A percentile compares a stretch with the other conserved stretches of the same genome.
Conservation (phyloP, 1,140 invertebrate species). For the Penaeus indicus region DNA sequence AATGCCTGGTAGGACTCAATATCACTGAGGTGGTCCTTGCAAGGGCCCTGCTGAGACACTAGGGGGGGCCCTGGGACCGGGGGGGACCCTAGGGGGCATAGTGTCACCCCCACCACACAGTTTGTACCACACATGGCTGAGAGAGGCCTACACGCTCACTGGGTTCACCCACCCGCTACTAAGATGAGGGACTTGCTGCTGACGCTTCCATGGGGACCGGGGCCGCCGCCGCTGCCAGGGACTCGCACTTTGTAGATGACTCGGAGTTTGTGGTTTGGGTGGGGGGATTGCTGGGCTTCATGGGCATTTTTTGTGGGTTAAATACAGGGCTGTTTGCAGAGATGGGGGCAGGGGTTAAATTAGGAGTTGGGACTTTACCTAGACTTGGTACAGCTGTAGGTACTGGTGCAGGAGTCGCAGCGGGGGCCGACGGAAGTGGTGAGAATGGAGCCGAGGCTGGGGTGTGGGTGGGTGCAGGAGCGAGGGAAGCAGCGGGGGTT, state of each 20-base stretch:
- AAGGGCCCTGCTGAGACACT: slow-evolving; percentile 62
- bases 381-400: slow-evolving; percentile 44
- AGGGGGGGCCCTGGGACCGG: slow-evolving; percentile 47
- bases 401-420: slow-evolving; percentile 9
- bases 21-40: slow-evolving; percentile 63
- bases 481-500: not conserved
- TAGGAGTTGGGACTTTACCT: slow-evolving; percentile 46
- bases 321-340: not conserved
- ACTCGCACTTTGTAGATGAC: slow-evolving; percentile 48
- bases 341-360: slow-evolving; percentile 38
- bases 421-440: slow-evolving; percentile 5
- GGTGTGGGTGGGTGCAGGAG: slow-evolving; percentile 32
- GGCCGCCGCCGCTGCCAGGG: slow-evolving; percentile 27
- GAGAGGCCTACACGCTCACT: slow-evolving; percentile 50
- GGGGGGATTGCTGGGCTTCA: slow-evolving; percentile 50
- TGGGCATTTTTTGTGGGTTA: slow-evolving; percentile 43
- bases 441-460: slow-evolving; percentile 22
- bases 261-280: slow-evolving; percentile 56
- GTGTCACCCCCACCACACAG: slow-evolving; percentile 57
- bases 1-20: slow-evolving; percentile 63
- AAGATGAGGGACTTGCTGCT: slow-evolving; percentile 60
- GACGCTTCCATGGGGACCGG: slow-evolving; percentile 39
- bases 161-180: slow-evolving; percentile 54
- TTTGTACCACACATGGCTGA: slow-evolving; percentile 60
- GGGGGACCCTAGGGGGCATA: slow-evolving; percentile 59